These are phyloP conservation scores for Gorsachius goisagi DNA, from an alignment of 2,113 vertebrate genomes.

Conservation along the genomic window DNA sequence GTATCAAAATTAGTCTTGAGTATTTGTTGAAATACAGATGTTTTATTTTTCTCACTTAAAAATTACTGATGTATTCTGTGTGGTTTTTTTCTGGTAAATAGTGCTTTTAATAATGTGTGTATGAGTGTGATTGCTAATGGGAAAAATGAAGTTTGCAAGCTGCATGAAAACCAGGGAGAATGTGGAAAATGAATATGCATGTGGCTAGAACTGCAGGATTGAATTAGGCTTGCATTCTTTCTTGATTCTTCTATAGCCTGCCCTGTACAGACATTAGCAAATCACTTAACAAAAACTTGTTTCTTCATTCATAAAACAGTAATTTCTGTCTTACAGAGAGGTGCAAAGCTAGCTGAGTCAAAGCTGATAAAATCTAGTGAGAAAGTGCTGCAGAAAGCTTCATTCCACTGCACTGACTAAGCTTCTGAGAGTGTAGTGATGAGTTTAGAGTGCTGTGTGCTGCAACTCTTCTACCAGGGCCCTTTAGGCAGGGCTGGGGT, in stretches of 20 bases:
- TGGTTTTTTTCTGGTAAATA: neutral
- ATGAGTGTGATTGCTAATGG: constrained; percentile 15
- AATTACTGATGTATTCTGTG: constrained; percentile 4
- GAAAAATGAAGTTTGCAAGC: constrained; percentile 7
- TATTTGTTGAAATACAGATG: constrained; percentile 65
- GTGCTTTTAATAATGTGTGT: neutral
- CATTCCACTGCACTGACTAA: neutral
- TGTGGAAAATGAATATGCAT: constrained; percentile 3
- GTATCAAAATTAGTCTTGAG: constrained; percentile 37
- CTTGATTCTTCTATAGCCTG: neutral
- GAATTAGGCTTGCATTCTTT: neutral
- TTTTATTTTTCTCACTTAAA: constrained; percentile 64
- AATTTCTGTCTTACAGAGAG: neutral
- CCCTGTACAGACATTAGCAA: neutral
- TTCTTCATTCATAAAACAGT: neutral
- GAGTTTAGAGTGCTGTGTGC: neutral
- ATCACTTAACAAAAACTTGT: neutral
- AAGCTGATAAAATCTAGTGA: neutral
- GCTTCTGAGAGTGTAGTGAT: neutral
- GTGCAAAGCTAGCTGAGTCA: neutral
- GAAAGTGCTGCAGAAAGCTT: neutral
- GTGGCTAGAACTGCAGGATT: neutral
- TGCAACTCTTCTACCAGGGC: accelerated
- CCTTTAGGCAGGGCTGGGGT: neutral
- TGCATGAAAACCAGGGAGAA: neutral